Evolutionary conservation across 2,888 invertebrate genomes (phyloP), one percentile per base, ranked within the genome.

Genomic region (Apodemia mormo): DNA sequence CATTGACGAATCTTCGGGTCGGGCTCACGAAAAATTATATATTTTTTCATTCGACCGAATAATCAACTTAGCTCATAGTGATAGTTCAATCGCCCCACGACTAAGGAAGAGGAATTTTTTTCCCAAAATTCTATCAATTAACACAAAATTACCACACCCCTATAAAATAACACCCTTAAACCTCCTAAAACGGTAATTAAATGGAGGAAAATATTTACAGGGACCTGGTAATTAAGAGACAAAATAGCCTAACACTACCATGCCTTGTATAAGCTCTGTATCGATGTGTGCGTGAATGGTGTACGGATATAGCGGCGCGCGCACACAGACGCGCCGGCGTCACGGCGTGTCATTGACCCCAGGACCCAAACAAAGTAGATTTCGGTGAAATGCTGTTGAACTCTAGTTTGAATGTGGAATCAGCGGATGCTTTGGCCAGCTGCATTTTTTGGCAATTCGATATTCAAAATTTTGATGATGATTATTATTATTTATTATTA

Each of bases 351-450:
- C 93, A 79, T 85, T 84, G 92, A 91, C 90, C 93, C 89, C 83
- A 79, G 87, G 89, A 90, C 92, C 92, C 92, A 92, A 92, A 93
- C 92, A 92, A 91, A 90, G 92, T 92, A 88, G 90, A 92, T 90
- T 93, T 92, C 90, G 92, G 92, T 92, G 91, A 90, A 92, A 90
- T 88, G 92, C 86, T 91, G 86, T 91, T 92, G 92, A 92, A 92
- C 93, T 88, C 90, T 88, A 90, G 89, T 86, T 88, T 84, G 86
- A 88, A 88, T 85, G 87, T 85, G 82, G 87, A 85, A 85, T 85
- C 87, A 80, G 82, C 81, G 72, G 82, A 80, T 79, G 80, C 78
- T 81, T 83, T 84, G 81, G 80, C 82, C 82, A 80, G 80, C 81
- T 82, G 88, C 87, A 81, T 88, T 85, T 61, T 86, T 90, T 86